These are phyloP conservation scores for Pollimyrus isidori DNA, from an alignment of 2,113 vertebrate species.

Conservation along the genomic window DNA sequence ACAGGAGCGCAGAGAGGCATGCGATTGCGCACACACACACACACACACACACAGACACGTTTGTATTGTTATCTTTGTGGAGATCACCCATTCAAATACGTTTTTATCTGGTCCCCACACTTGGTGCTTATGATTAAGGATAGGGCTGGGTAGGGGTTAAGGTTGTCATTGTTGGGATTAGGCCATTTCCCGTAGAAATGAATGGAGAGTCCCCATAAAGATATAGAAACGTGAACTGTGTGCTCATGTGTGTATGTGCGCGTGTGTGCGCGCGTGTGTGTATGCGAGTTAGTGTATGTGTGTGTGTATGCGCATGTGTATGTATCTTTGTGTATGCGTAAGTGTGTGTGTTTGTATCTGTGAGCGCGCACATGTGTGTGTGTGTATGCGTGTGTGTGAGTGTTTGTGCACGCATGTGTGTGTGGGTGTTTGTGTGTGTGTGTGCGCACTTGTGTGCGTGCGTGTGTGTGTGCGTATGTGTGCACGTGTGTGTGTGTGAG, in stretches of 20 bases:
- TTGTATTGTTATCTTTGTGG: background rate
- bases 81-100: background rate
- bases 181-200: background rate
- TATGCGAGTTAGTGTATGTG: too few relatives aligned
- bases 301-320: background rate
- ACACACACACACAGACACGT: background rate
- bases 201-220: background rate
- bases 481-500: background rate
- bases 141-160: background rate
- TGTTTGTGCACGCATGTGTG: too few relatives aligned
- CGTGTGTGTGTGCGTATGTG: too few relatives aligned
- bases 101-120: background rate
- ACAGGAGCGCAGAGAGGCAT: background rate
- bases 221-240: background rate
- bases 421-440: too few relatives aligned
- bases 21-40: background rate
- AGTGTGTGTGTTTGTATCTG: background rate
- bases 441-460: background rate
- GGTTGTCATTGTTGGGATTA: background rate
- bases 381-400: background rate
- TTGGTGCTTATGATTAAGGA: background rate
- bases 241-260: too few relatives aligned
- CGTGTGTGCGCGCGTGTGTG: too few relatives aligned
- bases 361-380: too few relatives aligned
- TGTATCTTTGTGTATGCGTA: background rate